phyloP scores from a whole-genome alignment of 2,888 invertebrate genomes.

The Trilocha varians region DNA sequence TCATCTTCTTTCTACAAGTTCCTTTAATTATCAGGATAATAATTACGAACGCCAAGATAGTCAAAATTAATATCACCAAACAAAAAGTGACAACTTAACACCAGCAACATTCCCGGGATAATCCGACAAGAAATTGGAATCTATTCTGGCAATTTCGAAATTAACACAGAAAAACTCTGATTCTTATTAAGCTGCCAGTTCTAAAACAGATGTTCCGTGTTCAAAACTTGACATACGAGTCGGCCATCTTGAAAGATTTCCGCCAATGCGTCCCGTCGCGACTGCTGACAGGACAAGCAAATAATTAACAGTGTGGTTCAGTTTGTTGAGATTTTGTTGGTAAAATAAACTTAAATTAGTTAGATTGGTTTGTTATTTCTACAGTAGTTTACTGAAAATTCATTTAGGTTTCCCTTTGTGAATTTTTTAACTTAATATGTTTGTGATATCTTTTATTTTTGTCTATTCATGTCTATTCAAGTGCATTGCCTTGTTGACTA shows the following conservation, averaged over 20 bases:
- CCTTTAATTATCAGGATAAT: too few species aligned
- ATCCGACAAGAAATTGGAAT: neutral
- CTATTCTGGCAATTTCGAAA: neutral
- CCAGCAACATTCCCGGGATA: neutral
- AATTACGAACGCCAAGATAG: too few species aligned
- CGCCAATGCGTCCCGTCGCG: constrained; percentile 57
- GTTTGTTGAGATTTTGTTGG: constrained; percentile 1
- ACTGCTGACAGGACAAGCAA: constrained; percentile 54
- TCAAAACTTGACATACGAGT: constrained; percentile 63
- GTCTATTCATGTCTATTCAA: too few species aligned
- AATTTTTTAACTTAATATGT: too few species aligned
- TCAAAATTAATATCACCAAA: neutral
- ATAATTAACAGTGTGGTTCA: constrained; percentile 54
- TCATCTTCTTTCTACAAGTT: neutral
- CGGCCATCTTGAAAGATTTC: constrained; percentile 64
- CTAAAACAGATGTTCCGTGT: constrained; percentile 69
- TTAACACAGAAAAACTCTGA: constrained; percentile 1
- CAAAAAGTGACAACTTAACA: neutral
- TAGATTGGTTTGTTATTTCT: neutral
- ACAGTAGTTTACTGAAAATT: too few species aligned
- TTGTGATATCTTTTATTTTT: too few species aligned
- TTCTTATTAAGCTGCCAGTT: constrained; percentile 57
- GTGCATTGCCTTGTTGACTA: too few species aligned
- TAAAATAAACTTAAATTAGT: neutral
- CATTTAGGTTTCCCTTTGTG: too few species aligned